A percentile compares a stretch with the other conserved stretches of the same genome.
Conservation (phyloP, 2,888 invertebrate genomes). For the Barypeithes pellucidus region DNA sequence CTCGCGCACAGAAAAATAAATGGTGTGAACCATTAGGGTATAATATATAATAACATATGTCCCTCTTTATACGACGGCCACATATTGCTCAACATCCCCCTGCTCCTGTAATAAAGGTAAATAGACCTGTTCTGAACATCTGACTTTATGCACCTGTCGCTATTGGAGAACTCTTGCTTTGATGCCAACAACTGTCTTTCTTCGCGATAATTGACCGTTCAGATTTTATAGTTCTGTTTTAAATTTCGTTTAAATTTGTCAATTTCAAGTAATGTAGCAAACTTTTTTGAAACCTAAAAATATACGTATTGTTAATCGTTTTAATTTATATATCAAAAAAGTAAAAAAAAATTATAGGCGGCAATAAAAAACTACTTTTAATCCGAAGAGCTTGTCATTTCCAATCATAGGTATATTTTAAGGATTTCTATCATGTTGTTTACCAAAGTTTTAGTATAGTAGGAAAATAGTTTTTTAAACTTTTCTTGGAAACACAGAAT, state of each 20-base stretch:
- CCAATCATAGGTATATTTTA: not conserved
- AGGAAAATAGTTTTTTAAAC: not conserved
- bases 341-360: too few species aligned
- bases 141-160: conserved; percentile 11
- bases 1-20: too few species aligned
- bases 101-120: conserved; percentile 2
- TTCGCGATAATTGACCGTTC: not conserved
- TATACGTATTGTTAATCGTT: too few species aligned
- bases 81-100: not conserved
- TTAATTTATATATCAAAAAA: too few species aligned
- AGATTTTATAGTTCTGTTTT: not conserved
- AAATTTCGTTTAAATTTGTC: too few species aligned
- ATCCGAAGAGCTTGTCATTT: not conserved
- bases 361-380: not conserved
- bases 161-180: conserved; percentile 1
- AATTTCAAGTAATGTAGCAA: too few species aligned
- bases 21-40: not conserved
- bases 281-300: too few species aligned
- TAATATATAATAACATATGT: not conserved
- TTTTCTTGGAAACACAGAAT: not conserved
- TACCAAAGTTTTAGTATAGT: not conserved
- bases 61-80: not conserved
- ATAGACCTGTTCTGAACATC: conserved; percentile 12
- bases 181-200: conserved; percentile 6
- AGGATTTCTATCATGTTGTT: not conserved